phyloP scores from a whole-genome alignment of 2,888 invertebrate species.

The Metallyticus violacea region DNA sequence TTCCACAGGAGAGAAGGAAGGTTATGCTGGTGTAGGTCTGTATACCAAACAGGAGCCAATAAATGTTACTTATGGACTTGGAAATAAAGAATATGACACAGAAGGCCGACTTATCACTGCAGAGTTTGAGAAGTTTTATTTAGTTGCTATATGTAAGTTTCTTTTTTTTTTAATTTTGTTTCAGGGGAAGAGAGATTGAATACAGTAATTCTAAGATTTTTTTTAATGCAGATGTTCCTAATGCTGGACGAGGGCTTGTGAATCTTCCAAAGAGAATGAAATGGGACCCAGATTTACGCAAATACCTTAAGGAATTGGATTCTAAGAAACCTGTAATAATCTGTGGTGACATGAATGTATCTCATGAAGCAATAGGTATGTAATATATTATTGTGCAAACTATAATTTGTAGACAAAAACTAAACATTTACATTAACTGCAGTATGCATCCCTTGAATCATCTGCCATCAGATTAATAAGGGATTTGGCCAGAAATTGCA shows the following conservation, averaged over 20 bases:
- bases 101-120: constrained; percentile 88
- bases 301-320: constrained; percentile 77
- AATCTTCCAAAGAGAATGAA: constrained; percentile 82
- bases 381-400: no score
- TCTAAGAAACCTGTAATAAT: constrained; percentile 89
- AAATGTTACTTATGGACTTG: constrained; percentile 78
- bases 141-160: constrained; percentile 75
- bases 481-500: no score
- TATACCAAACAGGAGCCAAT: constrained; percentile 82
- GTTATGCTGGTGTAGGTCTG: constrained; percentile 92
- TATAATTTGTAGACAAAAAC: no score
- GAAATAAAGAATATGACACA: constrained; percentile 66
- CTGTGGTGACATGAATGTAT: constrained; percentile 97
- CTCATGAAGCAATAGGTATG: constrained; percentile 64
- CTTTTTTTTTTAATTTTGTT: background rate
- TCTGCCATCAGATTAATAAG: no score
- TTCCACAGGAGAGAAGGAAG: constrained; percentile 67
- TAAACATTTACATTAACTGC: no score
- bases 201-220: background rate
- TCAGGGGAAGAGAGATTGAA: background rate
- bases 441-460: no score
- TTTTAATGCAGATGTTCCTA: constrained; percentile 74
- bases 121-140: constrained; percentile 87
- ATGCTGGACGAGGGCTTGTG: constrained; percentile 85
- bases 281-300: constrained; percentile 85